phyloP scores from a whole-genome alignment of 2,113 vertebrate genomes.

The Malaclemys terrapin region DNA sequence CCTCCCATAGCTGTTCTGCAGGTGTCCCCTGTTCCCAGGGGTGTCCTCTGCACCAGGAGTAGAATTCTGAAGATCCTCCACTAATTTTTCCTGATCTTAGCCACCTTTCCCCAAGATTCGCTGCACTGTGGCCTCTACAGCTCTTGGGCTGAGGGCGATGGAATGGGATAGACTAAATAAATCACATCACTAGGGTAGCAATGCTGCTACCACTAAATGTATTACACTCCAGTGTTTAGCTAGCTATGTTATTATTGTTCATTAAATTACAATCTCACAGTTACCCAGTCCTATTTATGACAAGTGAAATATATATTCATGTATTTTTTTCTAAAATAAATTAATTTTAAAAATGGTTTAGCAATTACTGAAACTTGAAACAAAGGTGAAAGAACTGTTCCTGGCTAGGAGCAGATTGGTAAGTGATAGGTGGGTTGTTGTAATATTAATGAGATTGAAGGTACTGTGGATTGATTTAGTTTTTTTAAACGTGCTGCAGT shows the following conservation, averaged over 20 bases:
- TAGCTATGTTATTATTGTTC: neutral
- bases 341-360: neutral
- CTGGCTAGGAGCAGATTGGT: neutral
- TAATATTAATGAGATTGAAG: neutral
- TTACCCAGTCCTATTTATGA: neutral
- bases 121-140: neutral
- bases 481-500: neutral
- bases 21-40: accelerated
- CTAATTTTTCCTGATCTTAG: neutral
- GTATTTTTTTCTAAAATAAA: neutral
- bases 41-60: accelerated
- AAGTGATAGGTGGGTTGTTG: neutral
- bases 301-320: neutral
- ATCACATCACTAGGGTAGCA: accelerated
- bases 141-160: neutral
- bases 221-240: neutral
- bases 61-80: neutral
- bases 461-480: neutral
- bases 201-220: accelerated
- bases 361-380: neutral
- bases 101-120: neutral
- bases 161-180: neutral
- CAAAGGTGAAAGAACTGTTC: neutral
- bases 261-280: neutral
- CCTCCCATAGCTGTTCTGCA: accelerated